These are phyloP conservation scores for Cottus gobio DNA, from an alignment of 2,113 vertebrate species.

Conservation along the genomic window DNA sequence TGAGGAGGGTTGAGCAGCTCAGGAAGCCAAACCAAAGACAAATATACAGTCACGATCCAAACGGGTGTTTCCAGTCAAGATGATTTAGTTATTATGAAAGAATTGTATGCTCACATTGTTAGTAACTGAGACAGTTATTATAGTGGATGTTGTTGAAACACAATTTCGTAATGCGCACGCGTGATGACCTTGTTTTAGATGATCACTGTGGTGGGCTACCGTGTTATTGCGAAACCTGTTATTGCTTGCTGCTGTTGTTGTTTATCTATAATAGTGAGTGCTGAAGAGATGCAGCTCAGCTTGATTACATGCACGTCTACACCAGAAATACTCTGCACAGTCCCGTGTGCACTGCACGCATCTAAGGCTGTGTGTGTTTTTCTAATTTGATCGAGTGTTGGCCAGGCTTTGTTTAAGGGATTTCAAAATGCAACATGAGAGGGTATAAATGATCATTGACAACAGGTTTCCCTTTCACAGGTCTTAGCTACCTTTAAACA, in stretches of 20 bases:
- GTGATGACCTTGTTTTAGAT: neutral
- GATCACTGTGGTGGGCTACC: neutral
- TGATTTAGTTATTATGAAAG: neutral
- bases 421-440: neutral
- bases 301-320: slow-evolving; percentile 24
- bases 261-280: slow-evolving; percentile 19
- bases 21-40: neutral
- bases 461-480: neutral
- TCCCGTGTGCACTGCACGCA: neutral
- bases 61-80: neutral
- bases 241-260: slow-evolving; percentile 37
- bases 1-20: neutral
- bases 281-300: slow-evolving; percentile 11
- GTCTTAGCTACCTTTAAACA: neutral
- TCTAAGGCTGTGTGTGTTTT: neutral
- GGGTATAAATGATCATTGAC: neutral
- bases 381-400: neutral
- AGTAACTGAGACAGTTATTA: neutral
- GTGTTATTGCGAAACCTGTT: slow-evolving; percentile 42
- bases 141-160: neutral
- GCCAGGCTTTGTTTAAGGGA: neutral
- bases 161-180: neutral
- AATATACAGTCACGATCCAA: neutral
- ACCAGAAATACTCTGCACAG: slow-evolving; percentile 17
- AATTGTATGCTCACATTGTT: neutral